phyloP scores from a whole-genome alignment of 2,888 invertebrate genomes.

The Eutolmus rufibarbis region DNA sequence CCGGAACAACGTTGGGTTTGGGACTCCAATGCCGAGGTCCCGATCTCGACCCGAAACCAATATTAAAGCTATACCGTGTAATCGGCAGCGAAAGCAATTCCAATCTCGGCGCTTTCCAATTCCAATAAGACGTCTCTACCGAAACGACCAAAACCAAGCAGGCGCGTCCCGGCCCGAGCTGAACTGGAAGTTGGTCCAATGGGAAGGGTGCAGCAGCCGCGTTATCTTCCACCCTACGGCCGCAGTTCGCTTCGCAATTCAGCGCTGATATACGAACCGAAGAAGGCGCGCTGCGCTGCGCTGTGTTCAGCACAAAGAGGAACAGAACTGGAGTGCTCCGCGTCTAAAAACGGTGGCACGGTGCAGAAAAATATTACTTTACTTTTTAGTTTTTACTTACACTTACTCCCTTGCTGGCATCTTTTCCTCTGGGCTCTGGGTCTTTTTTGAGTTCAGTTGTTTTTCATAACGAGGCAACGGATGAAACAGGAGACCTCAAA shows the following conservation, averaged over 20 bases:
- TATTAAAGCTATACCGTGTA: neutral
- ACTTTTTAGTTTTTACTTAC: neutral
- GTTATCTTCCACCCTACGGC: neutral
- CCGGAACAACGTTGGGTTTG: neutral
- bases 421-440: neutral
- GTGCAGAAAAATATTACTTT: neutral
- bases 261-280: neutral
- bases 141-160: neutral
- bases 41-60: neutral
- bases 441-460: neutral
- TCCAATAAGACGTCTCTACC: neutral
- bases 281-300: neutral
- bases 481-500: constrained; percentile 15
- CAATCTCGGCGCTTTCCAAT: neutral
- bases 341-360: neutral
- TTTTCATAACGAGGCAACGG: constrained; percentile 1
- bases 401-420: neutral
- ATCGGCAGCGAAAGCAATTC: neutral
- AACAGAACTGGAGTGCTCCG: neutral
- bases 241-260: neutral
- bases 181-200: constrained; percentile 16
- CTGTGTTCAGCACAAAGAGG: neutral
- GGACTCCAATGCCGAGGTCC: neutral
- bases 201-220: constrained; percentile 18
- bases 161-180: neutral